Evolutionary conservation across 2,797 vertebrate species (phyloP).

Genomic region (Orestias chungarensis): DNA sequence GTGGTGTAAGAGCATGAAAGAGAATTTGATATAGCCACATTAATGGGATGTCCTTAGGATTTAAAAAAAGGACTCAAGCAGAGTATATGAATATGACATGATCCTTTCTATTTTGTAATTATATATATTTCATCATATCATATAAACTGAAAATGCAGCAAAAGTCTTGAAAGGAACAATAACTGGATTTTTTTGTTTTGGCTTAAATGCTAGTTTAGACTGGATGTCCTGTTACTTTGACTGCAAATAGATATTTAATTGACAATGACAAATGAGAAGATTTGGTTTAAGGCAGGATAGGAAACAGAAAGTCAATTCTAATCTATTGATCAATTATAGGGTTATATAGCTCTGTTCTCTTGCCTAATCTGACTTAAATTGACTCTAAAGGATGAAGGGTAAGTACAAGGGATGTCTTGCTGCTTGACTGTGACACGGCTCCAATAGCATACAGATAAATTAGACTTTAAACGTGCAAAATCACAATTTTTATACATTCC

Average conservation of each 20-base stretch:
- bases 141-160: not conserved
- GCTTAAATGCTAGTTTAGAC: not conserved
- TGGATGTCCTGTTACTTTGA: not conserved
- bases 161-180: not conserved
- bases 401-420: slow-evolving; percentile 17
- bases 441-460: not conserved
- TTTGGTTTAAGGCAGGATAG: not conserved
- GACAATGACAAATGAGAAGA: not conserved
- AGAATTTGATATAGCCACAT: not conserved
- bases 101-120: not conserved
- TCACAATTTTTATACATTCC: not conserved
- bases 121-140: not conserved
- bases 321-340: slow-evolving; percentile 51
- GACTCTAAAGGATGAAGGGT: slow-evolving; percentile 30
- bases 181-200: not conserved
- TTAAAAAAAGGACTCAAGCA: not conserved
- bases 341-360: slow-evolving; percentile 28
- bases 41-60: not conserved
- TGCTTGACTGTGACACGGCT: not conserved
- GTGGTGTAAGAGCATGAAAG: not conserved
- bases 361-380: slow-evolving; percentile 40
- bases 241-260: not conserved
- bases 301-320: slow-evolving; percentile 27
- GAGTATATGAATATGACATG: not conserved
- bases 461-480: not conserved